Percentiles rank a stretch among this genome's conserved stretches.
Conservation (phyloP, 2,797 vertebrate species). For the Sebastes iracundus region DNA sequence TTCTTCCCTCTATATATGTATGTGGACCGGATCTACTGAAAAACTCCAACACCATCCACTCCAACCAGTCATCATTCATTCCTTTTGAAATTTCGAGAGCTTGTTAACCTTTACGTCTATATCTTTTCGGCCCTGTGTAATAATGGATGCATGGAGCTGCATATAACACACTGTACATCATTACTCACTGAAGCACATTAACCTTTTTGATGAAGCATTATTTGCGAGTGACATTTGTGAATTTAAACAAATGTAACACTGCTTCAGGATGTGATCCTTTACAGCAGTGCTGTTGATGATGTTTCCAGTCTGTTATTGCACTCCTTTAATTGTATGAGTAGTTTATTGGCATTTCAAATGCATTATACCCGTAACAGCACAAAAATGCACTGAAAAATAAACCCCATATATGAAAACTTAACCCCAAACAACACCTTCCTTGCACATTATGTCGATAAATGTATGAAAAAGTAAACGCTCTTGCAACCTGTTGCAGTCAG, state of each 20-base stretch:
- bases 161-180: not conserved
- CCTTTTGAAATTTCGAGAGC: not conserved
- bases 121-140: not conserved
- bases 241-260: not conserved
- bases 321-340: not conserved
- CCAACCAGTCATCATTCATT: not conserved
- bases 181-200: not conserved
- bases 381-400: not conserved
- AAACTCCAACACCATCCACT: not conserved
- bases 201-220: not conserved
- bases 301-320: not conserved
- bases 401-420: not conserved
- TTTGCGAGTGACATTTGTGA: slow-evolving; percentile 3
- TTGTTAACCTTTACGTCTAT: slow-evolving; percentile 3
- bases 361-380: not conserved
- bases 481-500: not conserved
- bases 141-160: not conserved
- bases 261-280: not conserved
- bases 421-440: not conserved
- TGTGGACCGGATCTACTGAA: not conserved
- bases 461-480: not conserved
- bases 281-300: not conserved
- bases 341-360: not conserved
- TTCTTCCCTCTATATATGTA: not conserved
- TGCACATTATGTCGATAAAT: not conserved